Base-by-base conservation (phyloP, 2,113 vertebrate genomes). In the Cynocephalus volans region DNA sequence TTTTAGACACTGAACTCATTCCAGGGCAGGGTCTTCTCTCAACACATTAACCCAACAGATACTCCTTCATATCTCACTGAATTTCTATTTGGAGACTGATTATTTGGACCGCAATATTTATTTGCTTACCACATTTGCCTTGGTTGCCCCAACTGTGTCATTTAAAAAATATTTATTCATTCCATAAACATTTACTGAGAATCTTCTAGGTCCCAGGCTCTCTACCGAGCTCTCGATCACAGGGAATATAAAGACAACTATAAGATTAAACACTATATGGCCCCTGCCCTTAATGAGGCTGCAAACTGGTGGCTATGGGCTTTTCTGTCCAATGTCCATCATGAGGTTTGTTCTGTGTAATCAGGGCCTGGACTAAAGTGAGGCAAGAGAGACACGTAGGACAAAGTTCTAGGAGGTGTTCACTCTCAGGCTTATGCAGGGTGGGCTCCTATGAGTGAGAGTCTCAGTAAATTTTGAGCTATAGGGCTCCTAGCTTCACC, bases 121-220 rank as follows among this genome's bases (percentile, higher is more conserved):
- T 94, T 92, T 84, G 73, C 88, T 90, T 82, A 58, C 60, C 31
- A 8, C 13, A 28, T 89, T 89, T 84, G 70, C 80, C 54, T 84
- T 73, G 76, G 19, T 70, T 52, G 19, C n/a, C 67, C 28, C 84
- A 31, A 28, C 58, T 88, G 15, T 92, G 58, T 94, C 82, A 87
- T 88, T 95, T 54, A 58, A 56, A 79, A 97, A 94, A 92, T 80
- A 91, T 88, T 97, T 91, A 62, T 69, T 87, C 64, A 81, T 52
- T 95, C 80, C 75, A 41, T 95, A 77, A 90, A 95, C 36, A 84
- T 95, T 87, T 93, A 80, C 67, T 80, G n/a, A 65, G 64, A 92
- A 8, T 95, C 56, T 67, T 88, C 54, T 96, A 14, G 12, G 75
- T 77, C 48, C 80, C 58, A 94, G 87, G 75, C 84, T 90, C 28